Evolutionary conservation across 1,140 invertebrate species (phyloP).

Genomic region (Drosophila rhopaloa): DNA sequence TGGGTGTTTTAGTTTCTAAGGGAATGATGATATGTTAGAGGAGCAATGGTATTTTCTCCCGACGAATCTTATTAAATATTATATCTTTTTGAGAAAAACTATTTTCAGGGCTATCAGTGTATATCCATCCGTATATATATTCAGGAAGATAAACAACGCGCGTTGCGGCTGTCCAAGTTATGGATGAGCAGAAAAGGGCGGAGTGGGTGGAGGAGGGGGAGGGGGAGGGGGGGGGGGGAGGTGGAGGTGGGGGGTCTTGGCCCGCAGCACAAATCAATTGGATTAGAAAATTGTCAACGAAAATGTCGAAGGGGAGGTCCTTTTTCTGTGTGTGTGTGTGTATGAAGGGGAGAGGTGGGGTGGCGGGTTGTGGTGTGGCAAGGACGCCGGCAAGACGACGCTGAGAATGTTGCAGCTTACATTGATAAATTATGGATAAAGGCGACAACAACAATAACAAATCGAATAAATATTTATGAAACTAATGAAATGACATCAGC

Average conservation of each 20-base stretch:
- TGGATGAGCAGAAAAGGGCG: slow-evolving; percentile 27
- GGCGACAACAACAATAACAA: slow-evolving; percentile 63
- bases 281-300: slow-evolving; percentile 81
- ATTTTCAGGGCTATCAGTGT: slow-evolving; percentile 7
- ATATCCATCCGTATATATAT: slow-evolving; percentile 28
- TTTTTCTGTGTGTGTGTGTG: not conserved
- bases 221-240: not conserved
- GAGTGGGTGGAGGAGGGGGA: no score
- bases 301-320: slow-evolving; percentile 23
- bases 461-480: slow-evolving; percentile 82
- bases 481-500: slow-evolving; percentile 80
- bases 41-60: no score
- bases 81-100: no score
- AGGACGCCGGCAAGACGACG: slow-evolving; percentile 39
- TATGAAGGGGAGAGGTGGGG: not conserved
- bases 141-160: slow-evolving; percentile 72
- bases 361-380: not conserved
- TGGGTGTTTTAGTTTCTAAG: no score
- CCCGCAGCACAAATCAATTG: slow-evolving; percentile 81
- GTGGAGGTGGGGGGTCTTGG: slow-evolving; percentile 17
- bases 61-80: no score
- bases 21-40: no score
- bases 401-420: slow-evolving; percentile 70
- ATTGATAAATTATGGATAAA: slow-evolving; percentile 80
- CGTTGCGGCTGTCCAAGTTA: slow-evolving; percentile 58